A percentile compares a stretch with the other conserved stretches of the same genome.
Conservation (phyloP, 1,140 invertebrate genomes). For the Aleiodes sp. region DNA sequence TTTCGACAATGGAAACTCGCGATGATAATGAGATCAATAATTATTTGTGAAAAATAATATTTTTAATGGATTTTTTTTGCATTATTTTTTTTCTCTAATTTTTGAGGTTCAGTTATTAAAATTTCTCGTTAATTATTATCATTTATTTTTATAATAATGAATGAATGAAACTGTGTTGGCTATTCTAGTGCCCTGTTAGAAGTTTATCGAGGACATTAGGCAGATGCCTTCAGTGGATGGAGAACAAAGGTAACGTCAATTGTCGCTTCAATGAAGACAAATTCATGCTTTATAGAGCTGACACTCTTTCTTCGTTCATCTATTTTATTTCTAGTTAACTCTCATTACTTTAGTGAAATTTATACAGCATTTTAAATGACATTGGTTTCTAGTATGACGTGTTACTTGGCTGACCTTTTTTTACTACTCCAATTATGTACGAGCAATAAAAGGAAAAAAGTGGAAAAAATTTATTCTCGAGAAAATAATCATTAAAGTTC, state of each 20-base stretch:
- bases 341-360: background rate
- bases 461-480: background rate
- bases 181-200: background rate
- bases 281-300: background rate
- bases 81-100: no score
- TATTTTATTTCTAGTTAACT: constrained; percentile 20
- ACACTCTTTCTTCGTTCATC: constrained; percentile 16
- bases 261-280: background rate
- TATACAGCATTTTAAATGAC: background rate
- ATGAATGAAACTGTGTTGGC: no score
- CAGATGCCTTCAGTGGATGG: background rate
- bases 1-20: no score
- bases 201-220: background rate
- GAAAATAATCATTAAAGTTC: background rate
- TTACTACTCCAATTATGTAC: no score
- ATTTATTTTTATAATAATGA: no score
- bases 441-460: no score
- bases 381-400: background rate
- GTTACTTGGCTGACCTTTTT: background rate
- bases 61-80: no score
- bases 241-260: constrained; percentile 9
- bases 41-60: no score
- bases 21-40: no score
- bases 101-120: no score
- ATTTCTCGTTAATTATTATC: no score